These are phyloP conservation scores for Neelides folsomi DNA, from an alignment of 2,888 invertebrate genomes.

Conservation along the genomic window DNA sequence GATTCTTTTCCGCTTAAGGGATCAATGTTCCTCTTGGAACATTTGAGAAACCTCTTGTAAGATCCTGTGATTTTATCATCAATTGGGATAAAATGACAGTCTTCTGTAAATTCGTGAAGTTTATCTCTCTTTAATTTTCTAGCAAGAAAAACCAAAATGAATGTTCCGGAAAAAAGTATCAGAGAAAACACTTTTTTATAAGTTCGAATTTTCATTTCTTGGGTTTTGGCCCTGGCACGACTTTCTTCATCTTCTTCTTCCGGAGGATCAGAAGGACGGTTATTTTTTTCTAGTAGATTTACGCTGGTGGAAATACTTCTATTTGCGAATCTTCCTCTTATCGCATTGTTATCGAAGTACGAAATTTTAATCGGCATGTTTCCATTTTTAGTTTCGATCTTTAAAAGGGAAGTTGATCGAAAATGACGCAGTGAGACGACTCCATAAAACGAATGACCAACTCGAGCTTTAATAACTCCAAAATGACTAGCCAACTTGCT, in stretches of 20 bases:
- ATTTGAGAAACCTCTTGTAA: conserved; percentile 14
- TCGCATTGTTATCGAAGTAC: too few species aligned
- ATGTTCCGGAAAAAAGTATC: conserved; percentile 17
- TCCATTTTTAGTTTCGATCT: too few species aligned
- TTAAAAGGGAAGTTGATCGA: too few species aligned
- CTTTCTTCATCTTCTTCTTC: conserved; percentile 16
- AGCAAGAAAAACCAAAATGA: conserved; percentile 14
- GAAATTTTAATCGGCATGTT: too few species aligned
- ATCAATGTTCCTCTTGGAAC: conserved; percentile 1
- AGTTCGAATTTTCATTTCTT: conserved; percentile 11
- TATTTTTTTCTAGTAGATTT: too few species aligned
- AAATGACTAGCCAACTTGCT: too few species aligned
- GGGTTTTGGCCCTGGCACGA: conserved; percentile 14
- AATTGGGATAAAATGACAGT: conserved; percentile 14
- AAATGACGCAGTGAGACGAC: too few species aligned
- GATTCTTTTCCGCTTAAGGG: neutral
- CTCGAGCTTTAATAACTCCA: too few species aligned
- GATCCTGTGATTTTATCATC: conserved; percentile 20
- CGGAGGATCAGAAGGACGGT: too few species aligned
- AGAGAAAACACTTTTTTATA: conserved; percentile 27
- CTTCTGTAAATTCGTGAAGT: conserved; percentile 14
- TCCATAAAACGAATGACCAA: too few species aligned
- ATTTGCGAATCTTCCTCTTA: too few species aligned
- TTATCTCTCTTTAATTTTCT: conserved; percentile 12
- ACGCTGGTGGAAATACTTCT: too few species aligned